Evolutionary conservation across 1,140 invertebrate genomes (phyloP), one percentile per base, ranked within the genome.

Genomic region (Drosophila ogumai): DNA sequence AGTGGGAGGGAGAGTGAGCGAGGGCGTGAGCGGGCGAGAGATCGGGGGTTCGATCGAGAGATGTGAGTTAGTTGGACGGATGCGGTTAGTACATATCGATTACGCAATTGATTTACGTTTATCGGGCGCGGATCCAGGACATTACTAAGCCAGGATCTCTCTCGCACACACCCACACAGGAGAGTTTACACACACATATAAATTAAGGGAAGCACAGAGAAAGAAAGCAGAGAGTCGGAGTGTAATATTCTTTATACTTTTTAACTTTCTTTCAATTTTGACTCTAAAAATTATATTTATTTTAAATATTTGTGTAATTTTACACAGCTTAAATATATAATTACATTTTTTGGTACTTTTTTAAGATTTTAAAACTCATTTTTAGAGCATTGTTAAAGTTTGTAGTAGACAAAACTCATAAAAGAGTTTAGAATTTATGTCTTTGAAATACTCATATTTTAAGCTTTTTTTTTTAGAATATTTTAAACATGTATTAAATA

Each of bases 1-100:
- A 58, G 36, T 8, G 15, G 54, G 22, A 59, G 31, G 2, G 19
- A 32, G 38, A 8, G 17, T n/a, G 44, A n/a, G 13, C 47, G 17
- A 36, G 46, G 44, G 49, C 50, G 38, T 36, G 54, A 54, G 56
- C 50, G 68, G 49, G 13, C 59, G 64, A 61, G 57, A 54, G 46
- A 59, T 31, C 46, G 60, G 54, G 54, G 32, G 17, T 40, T 56
- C 32, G 49, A 77, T 49, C 40, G 59, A 68, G 60, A 54, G 44
- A 32, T 52, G 43, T 71, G 19, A 63, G 41, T 67, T 75, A 56
- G 52, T 54, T 79, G 49, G 75, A 17, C 43, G 43, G n/a, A 65
- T 52, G 72, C 52, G 59, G 59, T 75, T 75, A 80, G 77, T 81
- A 69, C 34, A 50, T 60, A 56, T 60, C 60, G 52, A 72, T 60